Conservation (phyloP, 2,797 vertebrate species). For the Amphiprion clarkii region DNA sequence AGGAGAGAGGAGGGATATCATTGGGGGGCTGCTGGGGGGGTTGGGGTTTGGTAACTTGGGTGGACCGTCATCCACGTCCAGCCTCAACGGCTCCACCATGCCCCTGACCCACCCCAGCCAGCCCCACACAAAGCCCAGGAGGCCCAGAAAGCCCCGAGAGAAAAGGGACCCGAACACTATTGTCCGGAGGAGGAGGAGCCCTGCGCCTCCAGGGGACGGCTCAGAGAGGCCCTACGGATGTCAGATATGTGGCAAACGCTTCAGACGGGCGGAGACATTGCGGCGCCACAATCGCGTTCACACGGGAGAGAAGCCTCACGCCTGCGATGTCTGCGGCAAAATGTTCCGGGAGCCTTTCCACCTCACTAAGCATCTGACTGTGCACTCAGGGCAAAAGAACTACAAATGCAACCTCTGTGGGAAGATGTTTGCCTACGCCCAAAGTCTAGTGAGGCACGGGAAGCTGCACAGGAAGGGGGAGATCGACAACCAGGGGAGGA, state of each 20-base stretch:
- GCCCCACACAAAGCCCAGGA: slow-evolving; percentile 76
- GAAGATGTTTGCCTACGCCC: slow-evolving; percentile 94
- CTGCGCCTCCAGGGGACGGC: slow-evolving; percentile 78
- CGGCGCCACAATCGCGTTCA: slow-evolving; percentile 94
- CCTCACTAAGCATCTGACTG: slow-evolving; percentile 95
- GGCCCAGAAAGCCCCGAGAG: slow-evolving; percentile 84
- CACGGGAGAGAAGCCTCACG: slow-evolving; percentile 94
- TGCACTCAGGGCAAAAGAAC: slow-evolving; percentile 94
- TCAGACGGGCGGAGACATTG: slow-evolving; percentile 91
- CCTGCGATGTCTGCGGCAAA: slow-evolving; percentile 93
- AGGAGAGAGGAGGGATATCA: slow-evolving; percentile 87
- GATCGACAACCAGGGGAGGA: slow-evolving; percentile 80
- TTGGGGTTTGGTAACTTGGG: slow-evolving; percentile 85
- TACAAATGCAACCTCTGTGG: slow-evolving; percentile 95
- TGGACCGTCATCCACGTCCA: slow-evolving; percentile 80
- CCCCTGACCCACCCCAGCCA: slow-evolving; percentile 84
- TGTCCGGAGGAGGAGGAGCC: slow-evolving; percentile 80
- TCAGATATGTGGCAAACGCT: slow-evolving; percentile 90
- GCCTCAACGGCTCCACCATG: slow-evolving; percentile 84
- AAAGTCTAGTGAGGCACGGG: slow-evolving; percentile 93
- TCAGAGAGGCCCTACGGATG: slow-evolving; percentile 85
- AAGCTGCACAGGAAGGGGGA: slow-evolving; percentile 90
- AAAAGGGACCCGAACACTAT: slow-evolving; percentile 76
- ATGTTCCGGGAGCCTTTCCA: slow-evolving; percentile 95
- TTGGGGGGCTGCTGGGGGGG: slow-evolving; percentile 86